Percentiles rank a stretch among this genome's conserved stretches.
phyloP scores from a whole-genome alignment of 2,888 invertebrate species.

The Catonia carolina region DNA sequence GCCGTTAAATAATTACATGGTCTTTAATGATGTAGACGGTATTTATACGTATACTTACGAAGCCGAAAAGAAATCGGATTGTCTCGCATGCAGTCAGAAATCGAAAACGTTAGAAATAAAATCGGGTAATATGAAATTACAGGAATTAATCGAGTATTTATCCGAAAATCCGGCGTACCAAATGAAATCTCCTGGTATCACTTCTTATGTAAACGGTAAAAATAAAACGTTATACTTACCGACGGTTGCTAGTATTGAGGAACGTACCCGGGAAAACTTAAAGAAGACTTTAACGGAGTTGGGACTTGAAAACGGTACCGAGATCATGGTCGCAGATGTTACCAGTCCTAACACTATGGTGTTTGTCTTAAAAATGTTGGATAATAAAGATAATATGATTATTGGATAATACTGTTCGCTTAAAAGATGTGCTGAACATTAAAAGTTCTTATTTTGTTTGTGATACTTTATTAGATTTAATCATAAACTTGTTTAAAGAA shows the following conservation, averaged over 20 bases:
- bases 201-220: conserved; percentile 71
- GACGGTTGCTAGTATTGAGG: conserved; percentile 84
- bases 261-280: conserved; percentile 79
- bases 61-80: conserved; percentile 79
- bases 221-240: conserved; percentile 92
- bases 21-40: conserved; percentile 92
- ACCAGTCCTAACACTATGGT: conserved; percentile 79
- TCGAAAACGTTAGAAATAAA: conserved; percentile 58
- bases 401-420: too few species aligned
- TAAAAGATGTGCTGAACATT: too few species aligned
- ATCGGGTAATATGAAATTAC: conserved; percentile 61
- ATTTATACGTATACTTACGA: conserved; percentile 94
- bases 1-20: conserved; percentile 91
- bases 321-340: conserved; percentile 84
- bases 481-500: too few species aligned
- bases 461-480: too few species aligned
- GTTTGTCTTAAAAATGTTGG: conserved; percentile 40
- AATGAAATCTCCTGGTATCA: conserved; percentile 88
- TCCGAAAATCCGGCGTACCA: conserved; percentile 71
- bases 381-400: too few species aligned
- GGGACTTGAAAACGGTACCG: conserved; percentile 74
- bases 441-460: too few species aligned
- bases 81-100: conserved; percentile 78
- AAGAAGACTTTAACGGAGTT: conserved; percentile 80
- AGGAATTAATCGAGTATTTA: conserved; percentile 73